Base-by-base conservation (phyloP, 2,113 vertebrate species). In the Mesoclemmys tuberculata region DNA sequence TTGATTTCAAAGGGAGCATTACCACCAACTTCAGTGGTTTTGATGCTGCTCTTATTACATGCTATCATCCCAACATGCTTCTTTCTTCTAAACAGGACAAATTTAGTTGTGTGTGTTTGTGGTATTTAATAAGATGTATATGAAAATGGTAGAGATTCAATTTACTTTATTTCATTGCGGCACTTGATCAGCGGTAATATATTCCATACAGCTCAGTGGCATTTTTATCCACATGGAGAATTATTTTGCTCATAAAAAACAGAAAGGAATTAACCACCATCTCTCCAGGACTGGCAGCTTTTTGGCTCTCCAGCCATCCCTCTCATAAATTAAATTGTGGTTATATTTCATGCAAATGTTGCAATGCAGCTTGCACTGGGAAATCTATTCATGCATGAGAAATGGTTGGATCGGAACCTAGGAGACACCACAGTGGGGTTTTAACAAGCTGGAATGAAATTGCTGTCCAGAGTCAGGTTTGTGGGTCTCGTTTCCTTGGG, bases 401-500 rank as follows among this genome's bases (percentile, higher is more conserved):
- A 52, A 90, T 58, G 79, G 80, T 55, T 75, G 48, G 3, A n/a
- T 64, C 83, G 52, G 80, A 93, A 93, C 18, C 51, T 71, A 14
- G 18, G 19, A 80, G 80, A 79, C 21, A 52, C 85, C 51, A 52
- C 61, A 18, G 48, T 31, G 55, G 86, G 49, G 87, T 74, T 2
- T 77, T 21, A 27, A 78, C 46, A 55, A 10, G 6, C 64, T 81
- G 80, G 71, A 38, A 29, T 79, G 83, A 35, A 92, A 82, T 68
- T 9, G 12, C 24, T 51, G 52, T 77, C 87, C 82, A 64, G n/a
- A 13, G 31, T 89, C 64, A 97, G 78, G 79, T 54, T 48, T 52
- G 10, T 21, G 1, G 0, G 13, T 68, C 58, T 95, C 95, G 97
- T 74, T 98, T 98, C 81, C 95, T 96, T 52, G 95, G 86, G 55